Evolutionary conservation across 2,888 invertebrate species (phyloP), one percentile per base, ranked within the genome.

Genomic region (Thysanoteuthis rhombus): DNA sequence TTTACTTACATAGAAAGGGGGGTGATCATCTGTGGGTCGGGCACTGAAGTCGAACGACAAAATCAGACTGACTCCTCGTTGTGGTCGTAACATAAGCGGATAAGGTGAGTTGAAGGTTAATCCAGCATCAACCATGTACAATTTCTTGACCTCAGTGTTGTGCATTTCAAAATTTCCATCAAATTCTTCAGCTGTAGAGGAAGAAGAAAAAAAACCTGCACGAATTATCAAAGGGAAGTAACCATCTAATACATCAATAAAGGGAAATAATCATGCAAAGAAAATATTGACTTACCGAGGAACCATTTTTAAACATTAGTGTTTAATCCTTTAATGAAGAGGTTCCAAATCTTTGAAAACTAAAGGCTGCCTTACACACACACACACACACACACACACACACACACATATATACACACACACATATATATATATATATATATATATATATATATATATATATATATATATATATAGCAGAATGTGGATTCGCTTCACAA

Each of bases 51-150:
- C 97, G 95, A 97, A 97, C 4, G 97, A 97, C 89, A 97, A 94
- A 93, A 97, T 97, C 92, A 97, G 95, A 94, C 97, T 97, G 22
- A 97, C 97, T n/a, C 95, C 96, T 93, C 97, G 95, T 95, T 97
- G 97, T 4, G 97, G 97, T 90, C 97, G 95, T 42, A 97, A 95
- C 19, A 97, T 96, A 10, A 97, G 95, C 0, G 97, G 97, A 95
- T 96, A 97, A 1, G 97, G 97, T 10, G 97, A 97, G 95, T 97
- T 97, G 95, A 97, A 97, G 19, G 97, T 97, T 93, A 97, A 95
- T 0, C 97, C 97, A 52, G 97, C 97, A 95, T 97, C 97, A 6
- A 97, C 97, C 95, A 97, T 96, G 95, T 97, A 97, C 91, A 97
- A 95, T 93, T 97, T 97, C 94, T 97, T 97, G 36, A 96, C 96